phyloP scores from a whole-genome alignment of 30 jellyfish, hydroid and myxozoan species.

The Sanderia malayensis region DNA sequence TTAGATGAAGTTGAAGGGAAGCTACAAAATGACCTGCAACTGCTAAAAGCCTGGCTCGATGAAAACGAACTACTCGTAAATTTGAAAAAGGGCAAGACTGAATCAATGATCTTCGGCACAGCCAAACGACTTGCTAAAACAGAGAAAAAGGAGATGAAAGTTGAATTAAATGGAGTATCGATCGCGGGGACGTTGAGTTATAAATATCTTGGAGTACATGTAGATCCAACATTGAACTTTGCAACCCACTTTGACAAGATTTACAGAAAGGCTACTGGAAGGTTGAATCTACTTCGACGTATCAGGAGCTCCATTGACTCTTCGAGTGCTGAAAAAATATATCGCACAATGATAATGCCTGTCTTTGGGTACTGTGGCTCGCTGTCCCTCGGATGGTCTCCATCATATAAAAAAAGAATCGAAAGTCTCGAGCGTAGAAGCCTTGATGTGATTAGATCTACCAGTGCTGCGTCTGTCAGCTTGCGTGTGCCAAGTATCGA shows the following conservation, averaged over 20 bases:
- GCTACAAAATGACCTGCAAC: no score
- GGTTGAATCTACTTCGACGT: slow-evolving; percentile 7
- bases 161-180: no score
- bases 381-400: slow-evolving; percentile 17
- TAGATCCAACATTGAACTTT: slow-evolving; percentile 13
- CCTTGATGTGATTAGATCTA: neutral
- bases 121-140: no score
- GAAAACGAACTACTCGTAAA: no score
- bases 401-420: no score
- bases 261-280: slow-evolving; percentile 21
- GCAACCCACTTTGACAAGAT: slow-evolving; percentile 34
- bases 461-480: slow-evolving; percentile 12
- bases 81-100: no score
- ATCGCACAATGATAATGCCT: slow-evolving; percentile 29
- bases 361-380: slow-evolving; percentile 14
- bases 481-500: slow-evolving; percentile 15
- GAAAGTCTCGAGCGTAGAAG: slow-evolving; percentile 3
- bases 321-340: slow-evolving; percentile 20
- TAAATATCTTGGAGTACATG: slow-evolving; percentile 19
- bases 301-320: slow-evolving; percentile 30
- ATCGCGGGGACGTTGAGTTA: no score
- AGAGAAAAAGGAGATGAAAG: no score
- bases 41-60: no score
- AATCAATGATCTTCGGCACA: no score
- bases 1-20: no score